A percentile compares a stretch with the other conserved stretches of the same genome.
phyloP scores from a whole-genome alignment of 37 sponge, comb jelly and placozoan species.

The Ianthella basta region DNA sequence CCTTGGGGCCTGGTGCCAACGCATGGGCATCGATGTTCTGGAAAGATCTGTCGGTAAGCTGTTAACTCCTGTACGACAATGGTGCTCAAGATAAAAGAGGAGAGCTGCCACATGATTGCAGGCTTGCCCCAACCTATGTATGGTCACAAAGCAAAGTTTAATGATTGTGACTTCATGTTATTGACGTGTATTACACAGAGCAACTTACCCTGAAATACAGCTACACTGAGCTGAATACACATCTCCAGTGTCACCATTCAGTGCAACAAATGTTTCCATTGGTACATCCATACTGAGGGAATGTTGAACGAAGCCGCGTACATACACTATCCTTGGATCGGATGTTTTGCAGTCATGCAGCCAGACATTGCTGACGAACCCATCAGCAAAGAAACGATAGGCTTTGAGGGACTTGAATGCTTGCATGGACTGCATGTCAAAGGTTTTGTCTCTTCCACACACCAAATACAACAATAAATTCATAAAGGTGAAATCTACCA shows the following conservation, averaged over 20 bases:
- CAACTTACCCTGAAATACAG: not conserved
- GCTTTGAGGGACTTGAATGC: constrained; percentile 15
- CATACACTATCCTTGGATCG: too few species aligned
- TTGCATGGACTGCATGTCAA: constrained; percentile 8
- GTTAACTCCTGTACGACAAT: not conserved
- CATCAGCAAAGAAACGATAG: not conserved
- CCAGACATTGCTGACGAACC: constrained; percentile 15
- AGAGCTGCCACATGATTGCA: constrained; percentile 27
- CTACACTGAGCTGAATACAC: constrained; percentile 7
- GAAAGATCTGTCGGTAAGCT: constrained; percentile 3
- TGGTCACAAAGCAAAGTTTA: not conserved
- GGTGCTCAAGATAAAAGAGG: constrained; percentile 19
- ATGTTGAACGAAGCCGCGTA: constrained; percentile 7
- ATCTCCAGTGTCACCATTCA: constrained; percentile 2
- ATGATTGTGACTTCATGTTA: not conserved
- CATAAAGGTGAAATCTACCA: not conserved
- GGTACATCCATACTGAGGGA: not conserved
- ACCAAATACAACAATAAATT: not conserved
- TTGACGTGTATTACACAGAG: not conserved
- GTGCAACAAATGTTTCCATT: not conserved
- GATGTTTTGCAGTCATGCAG: not conserved
- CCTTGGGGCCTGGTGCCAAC: constrained; percentile 24
- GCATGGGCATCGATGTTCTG: constrained; percentile 32
- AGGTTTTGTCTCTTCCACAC: constrained; percentile 10
- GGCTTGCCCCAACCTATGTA: not conserved